Evolutionary conservation across 2,888 invertebrate species (phyloP).

Genomic region (Nasonovia ribisnigri): DNA sequence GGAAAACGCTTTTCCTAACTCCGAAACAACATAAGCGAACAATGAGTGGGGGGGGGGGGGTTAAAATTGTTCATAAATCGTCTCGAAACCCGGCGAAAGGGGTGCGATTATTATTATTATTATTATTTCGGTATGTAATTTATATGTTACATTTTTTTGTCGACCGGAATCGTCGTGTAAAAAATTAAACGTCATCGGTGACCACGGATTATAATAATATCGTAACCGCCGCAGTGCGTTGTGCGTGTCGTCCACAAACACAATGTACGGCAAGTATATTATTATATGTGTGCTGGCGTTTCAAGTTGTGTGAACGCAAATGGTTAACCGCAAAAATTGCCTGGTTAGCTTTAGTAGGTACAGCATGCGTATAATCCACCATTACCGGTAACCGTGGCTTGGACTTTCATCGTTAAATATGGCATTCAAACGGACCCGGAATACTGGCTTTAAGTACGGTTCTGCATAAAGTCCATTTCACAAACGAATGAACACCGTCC

Average conservation of each 20-base stretch:
- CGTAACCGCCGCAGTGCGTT: background rate
- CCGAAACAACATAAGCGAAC: constrained; percentile 34
- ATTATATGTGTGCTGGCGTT: background rate
- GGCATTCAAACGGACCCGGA: constrained; percentile 41
- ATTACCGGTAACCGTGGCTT: constrained; percentile 25
- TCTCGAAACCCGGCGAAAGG: background rate
- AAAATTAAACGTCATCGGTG: background rate
- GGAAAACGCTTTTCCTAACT: constrained; percentile 58
- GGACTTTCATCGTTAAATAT: constrained; percentile 53
- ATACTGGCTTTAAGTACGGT: constrained; percentile 33
- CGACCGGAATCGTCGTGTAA: background rate
- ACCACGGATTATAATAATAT: background rate
- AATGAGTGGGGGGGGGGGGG: background rate
- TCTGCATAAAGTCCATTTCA: constrained; percentile 55
- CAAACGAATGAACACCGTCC: constrained; percentile 44
- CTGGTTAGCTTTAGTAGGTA: constrained; percentile 34
- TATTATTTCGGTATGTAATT: constrained; percentile 1
- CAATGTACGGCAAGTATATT: background rate
- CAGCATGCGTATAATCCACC: constrained; percentile 37
- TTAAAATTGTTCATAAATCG: constrained; percentile 49
- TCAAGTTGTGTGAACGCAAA: constrained; percentile 19
- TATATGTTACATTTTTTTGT: background rate
- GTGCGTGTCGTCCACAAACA: background rate
- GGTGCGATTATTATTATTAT: background rate
- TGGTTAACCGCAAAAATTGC: constrained; percentile 48